phyloP scores from a whole-genome alignment of 2,888 invertebrate genomes.

The Athrips mouffetella region DNA sequence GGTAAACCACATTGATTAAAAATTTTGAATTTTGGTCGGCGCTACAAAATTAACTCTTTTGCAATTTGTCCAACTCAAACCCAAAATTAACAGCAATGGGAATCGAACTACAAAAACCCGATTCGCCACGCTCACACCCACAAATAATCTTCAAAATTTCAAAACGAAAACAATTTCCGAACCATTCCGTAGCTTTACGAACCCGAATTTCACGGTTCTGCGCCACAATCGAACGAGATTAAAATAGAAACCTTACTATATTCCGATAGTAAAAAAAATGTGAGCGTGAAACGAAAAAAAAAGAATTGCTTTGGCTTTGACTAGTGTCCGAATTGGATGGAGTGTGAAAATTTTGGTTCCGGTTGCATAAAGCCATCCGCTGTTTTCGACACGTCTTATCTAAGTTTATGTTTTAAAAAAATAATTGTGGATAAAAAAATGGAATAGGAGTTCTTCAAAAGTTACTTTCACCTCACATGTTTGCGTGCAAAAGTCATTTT shows the following conservation, averaged over 20 bases:
- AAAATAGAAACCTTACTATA: constrained; percentile 18
- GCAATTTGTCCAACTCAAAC: not conserved
- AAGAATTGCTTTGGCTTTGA: too few species aligned
- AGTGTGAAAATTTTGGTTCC: constrained; percentile 1
- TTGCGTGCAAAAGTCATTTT: too few species aligned
- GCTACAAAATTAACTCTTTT: too few species aligned
- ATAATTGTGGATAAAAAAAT: too few species aligned
- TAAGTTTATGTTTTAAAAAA: too few species aligned
- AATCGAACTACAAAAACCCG: not conserved
- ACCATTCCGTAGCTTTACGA: not conserved
- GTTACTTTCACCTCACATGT: not conserved
- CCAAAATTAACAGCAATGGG: not conserved
- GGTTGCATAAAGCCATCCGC: not conserved
- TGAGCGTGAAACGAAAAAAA: not conserved
- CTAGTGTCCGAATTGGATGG: not conserved
- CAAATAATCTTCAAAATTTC: constrained; percentile 5
- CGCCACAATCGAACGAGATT: constrained; percentile 24
- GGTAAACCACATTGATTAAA: too few species aligned
- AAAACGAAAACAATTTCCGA: constrained; percentile 17
- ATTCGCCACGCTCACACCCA: constrained; percentile 1
- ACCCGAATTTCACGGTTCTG: constrained; percentile 25
- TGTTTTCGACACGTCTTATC: too few species aligned
- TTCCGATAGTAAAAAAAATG: constrained; percentile 8
- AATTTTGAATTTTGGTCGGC: too few species aligned
- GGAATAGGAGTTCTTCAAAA: not conserved